Evolutionary conservation across 2,888 invertebrate genomes (phyloP).

Genomic region (Acleris laterana): DNA sequence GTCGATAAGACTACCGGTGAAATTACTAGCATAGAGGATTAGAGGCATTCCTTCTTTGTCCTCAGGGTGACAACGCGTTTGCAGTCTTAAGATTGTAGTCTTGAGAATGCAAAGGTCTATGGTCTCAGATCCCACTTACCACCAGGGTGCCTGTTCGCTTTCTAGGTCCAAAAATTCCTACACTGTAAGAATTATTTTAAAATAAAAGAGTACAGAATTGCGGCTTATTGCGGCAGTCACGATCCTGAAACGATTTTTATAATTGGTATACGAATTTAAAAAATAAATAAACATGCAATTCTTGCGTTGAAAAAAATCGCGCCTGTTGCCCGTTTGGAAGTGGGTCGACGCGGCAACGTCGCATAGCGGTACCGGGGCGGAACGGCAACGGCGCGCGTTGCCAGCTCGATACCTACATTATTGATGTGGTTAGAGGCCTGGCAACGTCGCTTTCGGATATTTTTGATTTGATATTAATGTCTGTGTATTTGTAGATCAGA

Average conservation of each 20-base stretch:
- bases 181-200: background rate
- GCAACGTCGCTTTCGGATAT: constrained; percentile 40
- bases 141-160: too few relatives aligned
- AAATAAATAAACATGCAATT: constrained; percentile 58
- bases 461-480: constrained; percentile 36
- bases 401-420: constrained; percentile 39
- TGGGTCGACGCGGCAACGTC: constrained; percentile 67
- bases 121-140: too few relatives aligned
- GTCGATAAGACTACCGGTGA: too few relatives aligned
- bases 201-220: background rate
- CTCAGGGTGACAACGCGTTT: too few relatives aligned
- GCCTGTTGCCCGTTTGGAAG: constrained; percentile 53
- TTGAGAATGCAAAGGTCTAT: too few relatives aligned
- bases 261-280: constrained; percentile 34
- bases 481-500: constrained; percentile 28
- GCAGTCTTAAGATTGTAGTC: too few relatives aligned
- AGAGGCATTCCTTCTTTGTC: too few relatives aligned
- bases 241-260: constrained; percentile 18
- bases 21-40: too few relatives aligned
- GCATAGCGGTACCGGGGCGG: constrained; percentile 64
- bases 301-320: constrained; percentile 62
- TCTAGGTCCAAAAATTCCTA: too few relatives aligned
- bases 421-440: constrained; percentile 38
- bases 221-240: constrained; percentile 8
- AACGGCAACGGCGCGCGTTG: constrained; percentile 61